Conservation (phyloP, 2,888 invertebrate species). For the Apomyelois bistriatella region DNA sequence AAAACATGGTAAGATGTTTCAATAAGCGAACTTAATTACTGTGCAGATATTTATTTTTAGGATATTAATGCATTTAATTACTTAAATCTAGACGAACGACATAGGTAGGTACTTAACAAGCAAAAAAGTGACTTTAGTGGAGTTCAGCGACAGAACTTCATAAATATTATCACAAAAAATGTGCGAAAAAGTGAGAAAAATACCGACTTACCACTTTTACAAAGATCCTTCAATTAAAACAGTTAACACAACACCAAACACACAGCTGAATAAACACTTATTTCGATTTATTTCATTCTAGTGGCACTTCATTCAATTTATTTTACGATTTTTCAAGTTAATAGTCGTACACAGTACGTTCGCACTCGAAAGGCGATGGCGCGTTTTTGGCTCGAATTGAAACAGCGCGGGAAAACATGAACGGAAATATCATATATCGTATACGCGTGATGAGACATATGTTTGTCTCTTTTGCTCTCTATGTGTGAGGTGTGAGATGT, state of each 20-base stretch:
- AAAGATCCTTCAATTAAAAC: constrained; percentile 15
- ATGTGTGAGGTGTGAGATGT: too few relatives aligned
- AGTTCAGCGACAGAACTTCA: too few relatives aligned
- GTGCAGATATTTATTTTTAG: too few relatives aligned
- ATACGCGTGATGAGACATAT: constrained; percentile 25
- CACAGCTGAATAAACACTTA: constrained; percentile 29
- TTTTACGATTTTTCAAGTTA: constrained; percentile 41
- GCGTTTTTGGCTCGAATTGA: constrained; percentile 38
- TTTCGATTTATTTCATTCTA: constrained; percentile 37
- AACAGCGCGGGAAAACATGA: constrained; percentile 53
- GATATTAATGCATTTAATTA: too few relatives aligned
- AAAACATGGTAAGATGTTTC: too few relatives aligned
- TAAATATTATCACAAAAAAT: too few relatives aligned
- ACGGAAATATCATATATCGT: constrained; percentile 43
- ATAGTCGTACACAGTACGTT: constrained; percentile 43
- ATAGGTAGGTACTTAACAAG: too few relatives aligned
- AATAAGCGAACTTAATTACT: too few relatives aligned
- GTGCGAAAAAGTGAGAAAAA: too few relatives aligned
- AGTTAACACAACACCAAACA: constrained; percentile 26
- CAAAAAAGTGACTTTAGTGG: too few relatives aligned
- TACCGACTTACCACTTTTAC: constrained; percentile 11
- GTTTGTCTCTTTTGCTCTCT: constrained; percentile 25
- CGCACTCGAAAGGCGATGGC: constrained; percentile 65
- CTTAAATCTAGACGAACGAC: too few relatives aligned
- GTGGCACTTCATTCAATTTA: constrained; percentile 25